Conservation (phyloP, 2,888 invertebrate species). For the Sinohyriopsis cumingii region DNA sequence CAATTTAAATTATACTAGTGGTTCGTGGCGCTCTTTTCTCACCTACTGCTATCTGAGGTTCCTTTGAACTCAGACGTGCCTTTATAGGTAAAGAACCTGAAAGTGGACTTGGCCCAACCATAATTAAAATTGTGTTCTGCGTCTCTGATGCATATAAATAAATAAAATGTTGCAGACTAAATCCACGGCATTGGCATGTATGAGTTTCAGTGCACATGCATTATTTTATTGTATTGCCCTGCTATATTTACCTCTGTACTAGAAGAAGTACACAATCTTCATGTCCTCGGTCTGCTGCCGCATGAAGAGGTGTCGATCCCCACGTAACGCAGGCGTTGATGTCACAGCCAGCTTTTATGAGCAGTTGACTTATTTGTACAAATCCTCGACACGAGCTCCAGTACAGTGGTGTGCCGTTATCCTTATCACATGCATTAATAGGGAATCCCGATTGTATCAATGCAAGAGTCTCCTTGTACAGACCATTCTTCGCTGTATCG, state of each 20-base stretch:
- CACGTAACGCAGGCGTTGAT: conserved; percentile 51
- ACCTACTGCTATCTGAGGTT: too few species aligned
- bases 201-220: too few species aligned
- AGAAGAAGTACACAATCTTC: conserved; percentile 43
- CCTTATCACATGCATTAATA: conserved; percentile 42
- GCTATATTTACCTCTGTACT: conserved; percentile 34
- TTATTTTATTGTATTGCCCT: too few species aligned
- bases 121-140: too few species aligned
- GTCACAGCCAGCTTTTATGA: conserved; percentile 51
- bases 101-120: too few species aligned
- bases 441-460: conserved; percentile 26
- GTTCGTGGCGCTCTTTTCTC: too few species aligned
- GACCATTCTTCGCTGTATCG: conserved; percentile 48
- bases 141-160: too few species aligned
- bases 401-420: conserved; percentile 55
- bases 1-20: too few species aligned
- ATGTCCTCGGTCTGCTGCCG: conserved; percentile 56
- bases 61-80: too few species aligned
- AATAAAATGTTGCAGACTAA: too few species aligned
- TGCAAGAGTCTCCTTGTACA: conserved; percentile 27
- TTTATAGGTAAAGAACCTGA: too few species aligned
- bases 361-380: conserved; percentile 33
- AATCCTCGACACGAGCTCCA: conserved; percentile 58
- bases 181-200: too few species aligned
- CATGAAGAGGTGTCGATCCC: conserved; percentile 58